Conservation (phyloP, 2,888 invertebrate species). For the Drosophila borborema region DNA sequence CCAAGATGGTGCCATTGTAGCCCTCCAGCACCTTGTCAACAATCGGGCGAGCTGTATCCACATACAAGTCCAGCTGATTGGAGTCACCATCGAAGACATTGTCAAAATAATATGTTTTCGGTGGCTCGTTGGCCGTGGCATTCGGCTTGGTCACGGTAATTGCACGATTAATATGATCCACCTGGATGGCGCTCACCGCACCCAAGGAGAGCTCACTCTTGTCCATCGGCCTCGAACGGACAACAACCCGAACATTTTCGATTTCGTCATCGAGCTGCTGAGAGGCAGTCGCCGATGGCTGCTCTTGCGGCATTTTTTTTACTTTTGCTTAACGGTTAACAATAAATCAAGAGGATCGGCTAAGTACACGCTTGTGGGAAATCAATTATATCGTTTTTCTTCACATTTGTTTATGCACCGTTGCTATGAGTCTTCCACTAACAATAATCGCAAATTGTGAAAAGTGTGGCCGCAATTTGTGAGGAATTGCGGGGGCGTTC, state of each 20-base stretch:
- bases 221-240: constrained; percentile 96
- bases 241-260: constrained; percentile 98
- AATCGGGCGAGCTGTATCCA: constrained; percentile 97
- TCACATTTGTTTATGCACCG: constrained; percentile 72
- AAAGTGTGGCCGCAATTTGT: constrained; percentile 33
- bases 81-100: constrained; percentile 95
- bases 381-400: constrained; percentile 46
- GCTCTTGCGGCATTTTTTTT: constrained; percentile 74
- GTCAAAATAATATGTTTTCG: constrained; percentile 97
- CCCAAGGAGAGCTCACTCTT: constrained; percentile 92
- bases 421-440: constrained; percentile 53
- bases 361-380: constrained; percentile 21
- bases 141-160: constrained; percentile 92
- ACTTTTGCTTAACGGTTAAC: constrained; percentile 3
- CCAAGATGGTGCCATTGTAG: constrained; percentile 97
- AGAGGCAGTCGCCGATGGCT: constrained; percentile 37
- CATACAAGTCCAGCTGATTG: constrained; percentile 95
- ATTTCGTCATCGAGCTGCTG: constrained; percentile 88
- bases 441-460: constrained; percentile 36
- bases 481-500: constrained; percentile 36
- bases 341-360: constrained; percentile 14
- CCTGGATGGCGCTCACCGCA: constrained; percentile 90
- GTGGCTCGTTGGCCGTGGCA: constrained; percentile 90
- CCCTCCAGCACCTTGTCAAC: constrained; percentile 98
- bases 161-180: constrained; percentile 91